These are phyloP conservation scores for Hemiprocne comata DNA, from an alignment of 2,113 vertebrate species.

Conservation along the genomic window DNA sequence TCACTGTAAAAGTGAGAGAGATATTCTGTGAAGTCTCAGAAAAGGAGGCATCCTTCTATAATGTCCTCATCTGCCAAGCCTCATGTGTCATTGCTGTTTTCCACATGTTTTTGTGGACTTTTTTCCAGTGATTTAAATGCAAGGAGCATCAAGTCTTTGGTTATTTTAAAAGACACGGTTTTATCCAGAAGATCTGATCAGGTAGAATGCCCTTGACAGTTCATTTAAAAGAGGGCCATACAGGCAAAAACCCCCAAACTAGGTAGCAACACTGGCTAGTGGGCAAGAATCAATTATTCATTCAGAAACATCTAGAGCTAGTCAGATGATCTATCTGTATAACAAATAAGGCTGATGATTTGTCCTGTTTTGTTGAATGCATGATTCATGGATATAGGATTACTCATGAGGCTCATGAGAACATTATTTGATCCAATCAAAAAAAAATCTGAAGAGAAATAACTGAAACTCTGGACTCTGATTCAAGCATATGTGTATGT, in stretches of 20 bases:
- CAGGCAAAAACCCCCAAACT: neutral
- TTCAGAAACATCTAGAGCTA: constrained; percentile 45
- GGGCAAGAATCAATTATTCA: constrained; percentile 43
- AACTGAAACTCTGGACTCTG: neutral
- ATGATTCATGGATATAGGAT: constrained; percentile 41
- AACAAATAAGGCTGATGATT: constrained; percentile 48
- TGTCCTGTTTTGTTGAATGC: constrained; percentile 40
- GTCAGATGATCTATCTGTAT: constrained; percentile 47
- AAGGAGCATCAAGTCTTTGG: neutral
- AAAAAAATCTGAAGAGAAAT: constrained; percentile 13
- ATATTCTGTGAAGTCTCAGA: constrained; percentile 12
- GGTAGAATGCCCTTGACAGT: neutral
- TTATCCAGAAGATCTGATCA: neutral
- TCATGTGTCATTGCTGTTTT: neutral
- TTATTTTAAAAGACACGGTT: neutral
- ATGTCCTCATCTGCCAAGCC: neutral
- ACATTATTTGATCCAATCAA: neutral
- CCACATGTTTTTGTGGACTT: neutral
- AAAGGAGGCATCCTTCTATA: neutral
- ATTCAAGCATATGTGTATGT: neutral
- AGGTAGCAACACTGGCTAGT: neutral
- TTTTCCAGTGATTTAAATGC: neutral
- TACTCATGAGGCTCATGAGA: constrained; percentile 59
- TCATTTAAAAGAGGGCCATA: neutral
- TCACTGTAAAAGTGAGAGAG: constrained; percentile 2